phyloP scores from a whole-genome alignment of 2,797 vertebrate species.

The Macroramphosus scolopax region DNA sequence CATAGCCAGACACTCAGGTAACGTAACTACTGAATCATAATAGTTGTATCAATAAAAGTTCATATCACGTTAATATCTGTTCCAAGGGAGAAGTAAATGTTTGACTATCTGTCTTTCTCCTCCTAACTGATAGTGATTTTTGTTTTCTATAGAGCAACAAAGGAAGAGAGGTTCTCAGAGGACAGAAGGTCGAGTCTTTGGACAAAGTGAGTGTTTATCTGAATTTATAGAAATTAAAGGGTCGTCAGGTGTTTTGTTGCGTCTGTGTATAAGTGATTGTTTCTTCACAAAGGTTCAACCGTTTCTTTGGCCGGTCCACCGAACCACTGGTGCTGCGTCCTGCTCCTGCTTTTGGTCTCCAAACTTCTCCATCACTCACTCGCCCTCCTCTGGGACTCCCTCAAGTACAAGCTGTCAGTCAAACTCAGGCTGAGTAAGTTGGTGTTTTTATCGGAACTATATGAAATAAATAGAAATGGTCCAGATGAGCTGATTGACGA shows the following conservation, averaged over 20 bases:
- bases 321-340: conserved; percentile 67
- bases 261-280: too few species aligned
- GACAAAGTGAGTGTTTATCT: conserved; percentile 72
- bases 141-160: conserved; percentile 63
- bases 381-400: conserved; percentile 52
- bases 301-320: conserved; percentile 75
- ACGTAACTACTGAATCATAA: background rate
- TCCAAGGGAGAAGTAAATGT: background rate
- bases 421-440: conserved; percentile 70
- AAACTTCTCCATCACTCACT: conserved; percentile 38
- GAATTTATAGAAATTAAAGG: too few species aligned
- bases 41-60: too few species aligned
- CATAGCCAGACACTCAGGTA: conserved; percentile 72
- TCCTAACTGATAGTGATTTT: background rate
- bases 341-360: conserved; percentile 28
- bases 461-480: conserved; percentile 1
- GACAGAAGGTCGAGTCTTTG: conserved; percentile 74
- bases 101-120: too few species aligned
- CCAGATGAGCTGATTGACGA: too few species aligned
- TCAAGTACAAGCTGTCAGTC: conserved; percentile 49
- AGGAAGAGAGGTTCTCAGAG: conserved; percentile 65
- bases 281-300: conserved; percentile 79
- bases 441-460: background rate
- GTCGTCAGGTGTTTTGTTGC: too few species aligned
- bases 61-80: too few species aligned